Percentiles rank a stretch among this genome's conserved stretches.
phyloP scores from a whole-genome alignment of 2,888 invertebrate species.

The Diploptera punctata region DNA sequence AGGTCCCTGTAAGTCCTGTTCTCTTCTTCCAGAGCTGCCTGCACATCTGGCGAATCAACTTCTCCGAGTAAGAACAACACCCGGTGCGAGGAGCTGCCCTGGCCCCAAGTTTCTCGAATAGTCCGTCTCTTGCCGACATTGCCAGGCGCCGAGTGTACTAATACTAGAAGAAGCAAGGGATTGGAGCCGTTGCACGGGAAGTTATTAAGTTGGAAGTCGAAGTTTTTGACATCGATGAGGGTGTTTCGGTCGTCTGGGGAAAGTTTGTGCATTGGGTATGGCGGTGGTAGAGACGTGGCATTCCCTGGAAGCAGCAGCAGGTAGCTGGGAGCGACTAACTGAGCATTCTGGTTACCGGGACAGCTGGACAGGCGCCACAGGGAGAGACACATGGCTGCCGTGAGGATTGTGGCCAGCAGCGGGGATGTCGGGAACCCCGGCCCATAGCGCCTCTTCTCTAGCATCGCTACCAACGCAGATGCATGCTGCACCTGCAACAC shows the following conservation, averaged over 20 bases:
- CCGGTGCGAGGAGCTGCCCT: background rate
- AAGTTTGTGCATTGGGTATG: constrained; percentile 43
- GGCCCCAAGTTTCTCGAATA: constrained; percentile 79
- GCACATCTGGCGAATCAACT: constrained; percentile 51
- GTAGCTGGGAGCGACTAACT: constrained; percentile 35
- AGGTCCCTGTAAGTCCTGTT: constrained; percentile 67
- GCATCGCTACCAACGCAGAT: constrained; percentile 32
- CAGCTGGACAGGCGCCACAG: constrained; percentile 38
- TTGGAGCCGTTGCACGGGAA: constrained; percentile 59
- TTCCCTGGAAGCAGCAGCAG: constrained; percentile 40
- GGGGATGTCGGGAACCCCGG: constrained; percentile 32
- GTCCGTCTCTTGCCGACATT: constrained; percentile 69
- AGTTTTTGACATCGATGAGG: constrained; percentile 66
- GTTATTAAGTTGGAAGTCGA: constrained; percentile 67
- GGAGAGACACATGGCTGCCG: constrained; percentile 36
- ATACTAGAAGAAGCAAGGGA: constrained; percentile 64
- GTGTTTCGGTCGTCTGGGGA: constrained; percentile 51
- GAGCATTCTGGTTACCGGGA: background rate
- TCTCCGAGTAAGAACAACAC: constrained; percentile 73
- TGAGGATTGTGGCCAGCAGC: constrained; percentile 32
- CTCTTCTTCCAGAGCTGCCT: constrained; percentile 59
- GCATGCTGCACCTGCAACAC: background rate
- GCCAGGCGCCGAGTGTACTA: constrained; percentile 72
- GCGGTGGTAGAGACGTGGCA: constrained; percentile 37
- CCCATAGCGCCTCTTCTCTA: constrained; percentile 38